These are phyloP conservation scores for Chironomus tentans DNA, from an alignment of 2,888 invertebrate species.

Conservation along the genomic window DNA sequence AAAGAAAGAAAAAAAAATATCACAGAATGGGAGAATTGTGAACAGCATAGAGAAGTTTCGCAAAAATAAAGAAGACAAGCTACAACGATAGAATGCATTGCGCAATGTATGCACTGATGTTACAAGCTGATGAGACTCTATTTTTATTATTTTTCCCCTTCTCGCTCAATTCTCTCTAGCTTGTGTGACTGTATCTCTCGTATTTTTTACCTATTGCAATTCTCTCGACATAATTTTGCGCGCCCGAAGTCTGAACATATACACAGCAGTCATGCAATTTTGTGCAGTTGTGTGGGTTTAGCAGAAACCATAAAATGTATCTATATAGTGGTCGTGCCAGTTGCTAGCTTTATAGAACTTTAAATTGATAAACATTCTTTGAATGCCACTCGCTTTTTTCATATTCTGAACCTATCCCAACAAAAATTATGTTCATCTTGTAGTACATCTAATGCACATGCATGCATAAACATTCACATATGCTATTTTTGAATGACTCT, in stretches of 20 bases:
- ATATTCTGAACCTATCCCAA: slow-evolving; percentile 18
- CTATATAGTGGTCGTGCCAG: background rate
- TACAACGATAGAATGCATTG: background rate
- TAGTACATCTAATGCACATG: background rate
- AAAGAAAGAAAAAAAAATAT: too few species aligned
- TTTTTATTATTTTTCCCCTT: too few species aligned
- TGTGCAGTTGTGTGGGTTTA: slow-evolving; percentile 3
- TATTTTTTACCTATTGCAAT: background rate
- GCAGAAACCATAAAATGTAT: background rate
- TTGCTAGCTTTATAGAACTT: slow-evolving; percentile 17
- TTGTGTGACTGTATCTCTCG: background rate
- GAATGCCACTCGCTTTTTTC: slow-evolving; percentile 2
- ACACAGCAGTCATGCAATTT: background rate
- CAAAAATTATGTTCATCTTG: background rate
- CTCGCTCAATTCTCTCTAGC: background rate
- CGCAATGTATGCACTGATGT: too few species aligned
- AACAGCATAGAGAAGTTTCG: too few species aligned
- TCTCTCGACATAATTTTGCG: background rate
- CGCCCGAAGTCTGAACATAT: background rate
- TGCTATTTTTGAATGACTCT: too few species aligned
- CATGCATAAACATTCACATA: background rate
- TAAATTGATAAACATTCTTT: background rate
- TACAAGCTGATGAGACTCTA: too few species aligned
- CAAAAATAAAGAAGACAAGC: too few species aligned
- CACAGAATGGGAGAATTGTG: too few species aligned